Evolutionary conservation across 2,113 vertebrate genomes (phyloP), one percentile per base, ranked within the genome.

Genomic region (Marcusenius ussheri): DNA sequence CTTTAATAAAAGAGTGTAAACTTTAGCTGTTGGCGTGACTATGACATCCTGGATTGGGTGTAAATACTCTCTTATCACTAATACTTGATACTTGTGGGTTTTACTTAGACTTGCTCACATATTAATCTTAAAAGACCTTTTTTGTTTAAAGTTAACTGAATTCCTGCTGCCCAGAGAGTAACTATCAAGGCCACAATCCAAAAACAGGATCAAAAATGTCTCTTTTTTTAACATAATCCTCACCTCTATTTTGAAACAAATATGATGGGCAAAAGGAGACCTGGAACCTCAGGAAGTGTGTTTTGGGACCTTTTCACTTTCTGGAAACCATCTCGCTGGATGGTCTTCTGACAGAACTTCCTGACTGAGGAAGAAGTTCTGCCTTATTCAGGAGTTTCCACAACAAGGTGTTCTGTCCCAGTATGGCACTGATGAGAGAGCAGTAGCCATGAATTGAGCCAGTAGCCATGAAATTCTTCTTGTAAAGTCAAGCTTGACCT

Each of bases 71-170:
- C 80, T 45, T 46, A 84, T 46, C 21, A 47, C 83, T n/a, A 24
- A 47, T n/a, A 42, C 9, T 7, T 46, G 21, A 24, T 45, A 46
- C 3, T 47, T 47, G 83, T 47, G 19, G 9, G 35, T 47, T 80
- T 84, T 45, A 47, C 83, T 46, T 84, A 84, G 83, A n/a, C 45
- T 84, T 84, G 83, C 83, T 84, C 21, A 84, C 83, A 47, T 84
- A 84, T 42, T 42, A 84, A 84, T 46, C 45, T 47, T n/a, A 46
- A 84, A 47, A 84, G 3, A 49, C 19, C 7, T n/a, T 84, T 45
- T 46, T 84, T 13, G 1, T 46, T 19, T 11, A 27, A 66, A 46
- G 46, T 7, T 8, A 21, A 5, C 42, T 39, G 80, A 83, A 46
- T 47, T 46, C 80, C 24, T 21, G 83, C n/a, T 46, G 21, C 45